Evolutionary conservation across 2,113 vertebrate species (phyloP).

Genomic region (Nothobranchius kuhntae): DNA sequence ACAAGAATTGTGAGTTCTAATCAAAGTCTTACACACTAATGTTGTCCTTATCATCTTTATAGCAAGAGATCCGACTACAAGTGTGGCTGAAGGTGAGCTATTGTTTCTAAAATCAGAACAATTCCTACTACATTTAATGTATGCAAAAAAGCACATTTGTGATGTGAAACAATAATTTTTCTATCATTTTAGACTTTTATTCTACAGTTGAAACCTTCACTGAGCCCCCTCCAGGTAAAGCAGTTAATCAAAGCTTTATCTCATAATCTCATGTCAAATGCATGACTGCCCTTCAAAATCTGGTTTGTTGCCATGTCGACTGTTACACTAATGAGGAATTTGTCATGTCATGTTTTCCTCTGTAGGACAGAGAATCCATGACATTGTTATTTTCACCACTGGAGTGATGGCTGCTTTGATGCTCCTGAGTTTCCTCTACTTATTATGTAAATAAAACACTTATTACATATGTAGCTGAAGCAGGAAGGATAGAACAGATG

Average conservation of each 20-base stretch:
- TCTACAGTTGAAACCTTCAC: neutral
- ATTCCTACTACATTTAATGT: neutral
- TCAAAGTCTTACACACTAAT: neutral
- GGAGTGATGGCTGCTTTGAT: slow-evolving; percentile 31
- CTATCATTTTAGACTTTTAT: neutral
- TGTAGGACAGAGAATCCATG: neutral
- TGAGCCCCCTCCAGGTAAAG: neutral
- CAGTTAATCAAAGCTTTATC: neutral
- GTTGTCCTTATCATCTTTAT: neutral
- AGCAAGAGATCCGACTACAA: neutral
- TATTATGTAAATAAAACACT: slow-evolving; percentile 59
- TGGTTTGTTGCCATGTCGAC: too few relatives aligned
- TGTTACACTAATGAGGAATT: neutral
- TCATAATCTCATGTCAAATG: too few relatives aligned
- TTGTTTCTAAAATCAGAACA: neutral
- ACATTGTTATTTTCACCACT: neutral
- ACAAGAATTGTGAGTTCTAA: neutral
- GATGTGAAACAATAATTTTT: neutral
- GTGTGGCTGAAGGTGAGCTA: neutral
- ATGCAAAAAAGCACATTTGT: neutral
- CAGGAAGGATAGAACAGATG: too few relatives aligned
- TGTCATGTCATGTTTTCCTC: slow-evolving; percentile 5
- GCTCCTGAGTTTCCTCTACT: slow-evolving; percentile 39
- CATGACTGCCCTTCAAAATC: too few relatives aligned
- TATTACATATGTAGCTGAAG: neutral